Base-by-base conservation (phyloP, 2,113 vertebrate species). In the Bos indicus region DNA sequence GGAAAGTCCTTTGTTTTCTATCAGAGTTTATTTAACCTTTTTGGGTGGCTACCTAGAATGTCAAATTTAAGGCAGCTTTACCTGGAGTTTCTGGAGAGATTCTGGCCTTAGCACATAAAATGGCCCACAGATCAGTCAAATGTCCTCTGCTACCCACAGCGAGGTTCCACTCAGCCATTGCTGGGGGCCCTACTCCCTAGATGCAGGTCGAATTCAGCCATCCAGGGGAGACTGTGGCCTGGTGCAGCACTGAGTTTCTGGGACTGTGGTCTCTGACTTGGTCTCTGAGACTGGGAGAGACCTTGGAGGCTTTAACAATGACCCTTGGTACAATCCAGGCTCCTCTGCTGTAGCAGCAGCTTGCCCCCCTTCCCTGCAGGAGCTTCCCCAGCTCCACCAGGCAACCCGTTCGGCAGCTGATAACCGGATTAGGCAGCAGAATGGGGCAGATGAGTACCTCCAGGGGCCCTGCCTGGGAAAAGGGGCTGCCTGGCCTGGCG, bases 381-480 rank as follows among this genome's bases (percentile, higher is more conserved):
- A 83, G 81, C 82, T 87, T 71, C 82, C 57, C 43, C 36, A 77
- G 81, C 88, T 57, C 91, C 89, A 88, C 91, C 91, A 96, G 93
- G 91, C 96, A 78, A 62, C 89, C 77, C 54, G 81, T 78, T 97
- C 84, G 52, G 95, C 93, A 96, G 96, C 98, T 97, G 98, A 97
- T 98, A 98, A 98, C 97, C 13, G 94, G 97, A 98, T 98, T 98
- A 98, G 89, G 95, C 46, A 60, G 87, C 90, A 93, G 97, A 98
- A 97, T 90, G 93, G 94, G 97, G 86, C 96, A 94, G 97, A 97
- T 96, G 96, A 98, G 96, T 57, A 92, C 92, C 97, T 94, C 15
- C 54, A 91, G 97, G 95, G 96, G 94, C 95, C 95, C 71, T 67
- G 93, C 93, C 92, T 97, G 98, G 91, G 97, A 95, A 95, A 59